Evolutionary conservation across 2,888 invertebrate species (phyloP), one percentile per base, ranked within the genome.

Genomic region (Cantharis rufa): DNA sequence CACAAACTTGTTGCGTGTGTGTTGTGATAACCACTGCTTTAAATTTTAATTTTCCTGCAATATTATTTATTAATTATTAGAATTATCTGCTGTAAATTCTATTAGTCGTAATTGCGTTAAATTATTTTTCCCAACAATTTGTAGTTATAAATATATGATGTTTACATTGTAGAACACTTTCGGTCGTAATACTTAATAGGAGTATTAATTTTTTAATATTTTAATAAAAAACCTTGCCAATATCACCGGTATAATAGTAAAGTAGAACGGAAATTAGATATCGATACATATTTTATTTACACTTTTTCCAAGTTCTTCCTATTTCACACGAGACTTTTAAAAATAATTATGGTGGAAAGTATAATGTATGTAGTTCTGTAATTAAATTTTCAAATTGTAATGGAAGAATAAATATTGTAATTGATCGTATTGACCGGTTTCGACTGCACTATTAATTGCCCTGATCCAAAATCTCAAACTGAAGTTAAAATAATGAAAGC

Each of bases 1-100:
- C 61, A 48, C 28, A 16, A 71, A 76, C 76, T 70, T 76, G 73
- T 76, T 76, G 73, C 76, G 70, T 70, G 70, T 71, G n/a, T 18
- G 64, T 66, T 21, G 64, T 66, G 48, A 48, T 48, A 48, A 48
- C 48, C 48, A 48, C 48, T 66, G 64, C n/a, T 66, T 18, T 9
- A 24, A 66, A 66, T 24, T 21, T 66, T 66, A 66, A 64, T 21
- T 64, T 64, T 21, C 11, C 21, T 64, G 13, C 48, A 48, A 24
- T 24, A 24, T 24, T 48, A n/a, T 48, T 48, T 48, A 48, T 1
- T 48, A 48, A 48, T 48, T n/a, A 48, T 48, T n/a, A n/a, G 48
- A 48, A 48, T 48, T 48, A 48, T 48, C 48, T n/a, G n/a, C n/a
- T 48, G 13, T n/a, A 48, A 48, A 48, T 48, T n/a, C 10, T 48